A percentile compares a stretch with the other conserved stretches of the same genome.
Conservation (phyloP, 2,113 vertebrate species). For the Phasianus colchicus region DNA sequence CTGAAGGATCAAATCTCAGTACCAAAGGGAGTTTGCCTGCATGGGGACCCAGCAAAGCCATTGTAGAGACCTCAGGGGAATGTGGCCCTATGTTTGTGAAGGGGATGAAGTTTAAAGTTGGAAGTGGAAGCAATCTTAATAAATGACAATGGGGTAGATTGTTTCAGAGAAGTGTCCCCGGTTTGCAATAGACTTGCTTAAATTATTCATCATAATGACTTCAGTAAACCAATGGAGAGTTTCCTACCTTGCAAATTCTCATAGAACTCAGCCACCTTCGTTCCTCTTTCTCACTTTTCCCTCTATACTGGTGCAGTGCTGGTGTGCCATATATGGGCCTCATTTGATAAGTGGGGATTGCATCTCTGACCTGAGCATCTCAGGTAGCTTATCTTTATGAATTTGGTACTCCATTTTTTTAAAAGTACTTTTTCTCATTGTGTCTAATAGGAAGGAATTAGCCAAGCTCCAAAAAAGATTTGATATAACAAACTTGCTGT, state of each 20-base stretch:
- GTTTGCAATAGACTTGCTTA: not conserved
- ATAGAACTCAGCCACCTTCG: not conserved
- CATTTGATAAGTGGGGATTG: not conserved
- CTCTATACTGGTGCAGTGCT: not conserved
- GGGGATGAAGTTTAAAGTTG: not conserved
- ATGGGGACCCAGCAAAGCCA: not conserved
- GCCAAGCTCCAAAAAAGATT: not conserved
- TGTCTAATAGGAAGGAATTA: not conserved
- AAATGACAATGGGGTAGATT: not conserved
- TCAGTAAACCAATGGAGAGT: not conserved
- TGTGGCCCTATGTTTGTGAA: not conserved
- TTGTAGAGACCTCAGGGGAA: not conserved
- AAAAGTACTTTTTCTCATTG: not conserved
- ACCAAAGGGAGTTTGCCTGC: constrained; percentile 39
- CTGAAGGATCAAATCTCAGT: not conserved
- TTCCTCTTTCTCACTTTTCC: not conserved
- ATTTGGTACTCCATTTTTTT: not conserved
- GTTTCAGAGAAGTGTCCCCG: not conserved
- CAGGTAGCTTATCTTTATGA: not conserved
- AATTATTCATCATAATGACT: not conserved
- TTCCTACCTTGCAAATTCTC: not conserved
- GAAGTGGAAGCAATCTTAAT: not conserved
- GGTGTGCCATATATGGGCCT: not conserved
- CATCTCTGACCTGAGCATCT: rapidly evolving
- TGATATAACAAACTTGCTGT: not conserved